These are phyloP conservation scores for Lasioglossum figueresi DNA, from an alignment of 2,888 invertebrate species.

Conservation along the genomic window DNA sequence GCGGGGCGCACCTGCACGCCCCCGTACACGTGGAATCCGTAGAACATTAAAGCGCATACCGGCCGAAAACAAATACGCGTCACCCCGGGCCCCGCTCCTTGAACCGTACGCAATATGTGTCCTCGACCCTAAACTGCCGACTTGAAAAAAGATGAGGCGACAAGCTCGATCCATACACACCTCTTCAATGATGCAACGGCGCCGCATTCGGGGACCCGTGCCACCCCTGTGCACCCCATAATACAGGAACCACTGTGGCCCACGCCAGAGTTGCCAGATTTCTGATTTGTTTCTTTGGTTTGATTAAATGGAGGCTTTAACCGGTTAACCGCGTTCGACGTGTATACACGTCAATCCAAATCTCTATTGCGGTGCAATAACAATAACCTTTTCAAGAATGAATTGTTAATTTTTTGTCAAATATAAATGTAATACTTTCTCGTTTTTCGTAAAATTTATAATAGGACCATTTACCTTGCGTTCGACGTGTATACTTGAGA, in stretches of 20 bases:
- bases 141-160: constrained; percentile 71
- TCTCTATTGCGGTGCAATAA: no score
- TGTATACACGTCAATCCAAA: no score
- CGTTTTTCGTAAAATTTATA: no score
- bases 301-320: background rate
- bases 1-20: constrained; percentile 78
- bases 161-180: constrained; percentile 69
- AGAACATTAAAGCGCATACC: constrained; percentile 71
- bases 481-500: no score
- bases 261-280: background rate
- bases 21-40: constrained; percentile 71
- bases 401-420: no score
- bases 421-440: no score
- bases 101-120: constrained; percentile 64
- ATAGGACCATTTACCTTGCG: no score
- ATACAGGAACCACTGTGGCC: background rate
- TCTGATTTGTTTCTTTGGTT: background rate
- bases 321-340: no score
- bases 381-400: no score
- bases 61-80: constrained; percentile 78
- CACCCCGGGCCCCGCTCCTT: constrained; percentile 56
- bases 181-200: constrained; percentile 65
- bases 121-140: constrained; percentile 70
- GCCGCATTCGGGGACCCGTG: constrained; percentile 10
- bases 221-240: background rate